These are phyloP conservation scores for Scophthalmus maximus DNA, from an alignment of 2,113 vertebrate species.

Conservation along the genomic window DNA sequence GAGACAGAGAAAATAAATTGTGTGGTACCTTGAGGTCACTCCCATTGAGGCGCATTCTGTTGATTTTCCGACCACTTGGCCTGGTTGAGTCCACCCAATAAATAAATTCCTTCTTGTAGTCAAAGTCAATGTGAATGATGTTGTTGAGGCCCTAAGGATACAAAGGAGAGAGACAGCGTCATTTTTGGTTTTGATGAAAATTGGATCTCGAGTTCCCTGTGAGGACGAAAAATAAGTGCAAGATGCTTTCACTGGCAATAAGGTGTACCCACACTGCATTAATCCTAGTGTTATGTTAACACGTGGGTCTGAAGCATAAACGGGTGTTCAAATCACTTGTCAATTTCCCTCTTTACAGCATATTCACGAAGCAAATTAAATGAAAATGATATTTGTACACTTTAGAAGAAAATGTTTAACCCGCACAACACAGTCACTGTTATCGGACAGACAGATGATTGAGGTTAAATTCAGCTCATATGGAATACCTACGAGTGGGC, in stretches of 20 bases:
- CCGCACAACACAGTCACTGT: background rate
- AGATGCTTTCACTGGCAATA: too few relatives aligned
- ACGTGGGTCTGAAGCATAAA: too few relatives aligned
- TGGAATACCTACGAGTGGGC: background rate
- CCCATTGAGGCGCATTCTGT: conserved; percentile 96
- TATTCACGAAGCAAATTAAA: background rate
- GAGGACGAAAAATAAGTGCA: background rate
- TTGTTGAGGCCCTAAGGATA: conserved; percentile 94
- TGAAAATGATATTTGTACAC: background rate
- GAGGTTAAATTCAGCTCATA: background rate
- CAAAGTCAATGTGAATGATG: conserved; percentile 97
- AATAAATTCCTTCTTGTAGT: conserved; percentile 97
- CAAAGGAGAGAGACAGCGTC: background rate
- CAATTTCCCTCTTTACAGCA: background rate
- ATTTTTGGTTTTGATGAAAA: background rate
- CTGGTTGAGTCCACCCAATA: conserved; percentile 98
- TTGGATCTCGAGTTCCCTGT: background rate
- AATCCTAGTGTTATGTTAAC: too few relatives aligned
- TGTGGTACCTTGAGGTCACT: conserved; percentile 92
- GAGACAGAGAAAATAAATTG: background rate
- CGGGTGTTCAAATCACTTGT: too few relatives aligned
- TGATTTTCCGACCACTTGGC: conserved; percentile 95
- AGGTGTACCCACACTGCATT: too few relatives aligned
- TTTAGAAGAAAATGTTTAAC: background rate
- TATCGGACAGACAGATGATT: background rate